Evolutionary conservation across 1,140 invertebrate species (phyloP), one percentile per base, ranked within the genome.

Genomic region (Tetramorium alpestre): DNA sequence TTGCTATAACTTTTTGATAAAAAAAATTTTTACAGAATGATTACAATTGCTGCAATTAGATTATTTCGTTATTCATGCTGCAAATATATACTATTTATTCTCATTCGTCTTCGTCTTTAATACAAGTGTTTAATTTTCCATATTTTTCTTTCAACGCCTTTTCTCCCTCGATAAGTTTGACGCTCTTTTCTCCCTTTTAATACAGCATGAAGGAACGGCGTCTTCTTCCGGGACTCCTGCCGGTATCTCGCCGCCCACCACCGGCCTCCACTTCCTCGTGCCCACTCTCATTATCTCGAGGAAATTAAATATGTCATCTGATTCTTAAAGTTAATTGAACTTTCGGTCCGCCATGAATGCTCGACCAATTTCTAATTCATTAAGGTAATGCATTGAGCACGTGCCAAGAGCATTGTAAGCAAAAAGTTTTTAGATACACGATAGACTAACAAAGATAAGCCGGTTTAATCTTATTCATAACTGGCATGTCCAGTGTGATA

Each of bases 251-350:
- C 92, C 91, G 84, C 70, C 84, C 47, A 72, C 77, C 64, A 56
- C 51, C 69, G 70, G 69, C 69, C 75, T 84, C 84, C 81, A 89
- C 92, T 92, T 92, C 88, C 73, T 85, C 85, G 82, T 91, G 91
- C 84, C 91, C 88, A 92, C 93, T 94, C 93, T 93, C 93, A 93
- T 93, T 94, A 93, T 93, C 91, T 91, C 87, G 69, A 93, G 93
- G 93, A 94, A 94, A 94, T 94, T 94, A 94, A 94, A 94, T 94
- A 94, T 93, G 93, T 94, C 93, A 92, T 94, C 93, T 93, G 93
- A 93, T 94, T 94, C 93, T 94, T 94, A 92, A 94, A 93, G 89
- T 93, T 94, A 93, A 94, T 94, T 94, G 91, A 94, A 94, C 87
- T 92, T 88, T 92, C 90, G 87, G 90, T 85, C 85, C 62, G 64